Percentiles rank a stretch among this genome's conserved stretches.
Evolutionary conservation across 2,888 invertebrate genomes (phyloP).

Genomic region (Yponomeuta plumbellus): DNA sequence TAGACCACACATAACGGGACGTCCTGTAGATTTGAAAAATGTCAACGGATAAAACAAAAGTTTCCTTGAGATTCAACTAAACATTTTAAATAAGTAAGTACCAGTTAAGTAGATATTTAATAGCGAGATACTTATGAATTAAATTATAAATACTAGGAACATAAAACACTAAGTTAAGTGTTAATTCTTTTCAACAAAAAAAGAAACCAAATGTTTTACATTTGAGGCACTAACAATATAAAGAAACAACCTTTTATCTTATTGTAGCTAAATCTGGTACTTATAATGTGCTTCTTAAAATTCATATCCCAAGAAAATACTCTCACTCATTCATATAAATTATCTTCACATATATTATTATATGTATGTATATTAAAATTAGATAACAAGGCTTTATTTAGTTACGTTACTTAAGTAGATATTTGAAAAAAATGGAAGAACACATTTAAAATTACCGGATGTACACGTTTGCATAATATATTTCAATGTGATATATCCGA

Average conservation of each 20-base stretch:
- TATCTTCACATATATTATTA: conserved; percentile 12
- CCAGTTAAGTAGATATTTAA: background rate
- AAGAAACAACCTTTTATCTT: conserved; percentile 21
- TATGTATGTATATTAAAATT: conserved; percentile 33
- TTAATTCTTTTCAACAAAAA: background rate
- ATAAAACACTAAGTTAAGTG: conserved; percentile 21
- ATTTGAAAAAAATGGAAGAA: conserved; percentile 26
- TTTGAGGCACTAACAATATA: conserved; percentile 24
- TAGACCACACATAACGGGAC: too few species aligned
- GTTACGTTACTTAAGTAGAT: background rate
- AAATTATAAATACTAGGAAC: conserved; percentile 27
- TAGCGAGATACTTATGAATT: background rate
- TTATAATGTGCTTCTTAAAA: background rate
- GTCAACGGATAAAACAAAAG: conserved; percentile 1
- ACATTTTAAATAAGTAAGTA: conserved; percentile 8
- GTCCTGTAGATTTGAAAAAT: conserved; percentile 16
- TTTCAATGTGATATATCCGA: background rate
- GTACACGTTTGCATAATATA: background rate
- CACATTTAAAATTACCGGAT: conserved; percentile 18
- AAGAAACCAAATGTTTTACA: conserved; percentile 23
- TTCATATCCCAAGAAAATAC: background rate
- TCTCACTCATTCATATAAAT: conserved; percentile 8
- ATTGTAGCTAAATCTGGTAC: conserved; percentile 17
- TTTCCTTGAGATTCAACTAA: conserved; percentile 25
- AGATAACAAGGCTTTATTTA: conserved; percentile 39